phyloP scores from a whole-genome alignment of 2,888 invertebrate genomes.

The Trisateles emortualis region DNA sequence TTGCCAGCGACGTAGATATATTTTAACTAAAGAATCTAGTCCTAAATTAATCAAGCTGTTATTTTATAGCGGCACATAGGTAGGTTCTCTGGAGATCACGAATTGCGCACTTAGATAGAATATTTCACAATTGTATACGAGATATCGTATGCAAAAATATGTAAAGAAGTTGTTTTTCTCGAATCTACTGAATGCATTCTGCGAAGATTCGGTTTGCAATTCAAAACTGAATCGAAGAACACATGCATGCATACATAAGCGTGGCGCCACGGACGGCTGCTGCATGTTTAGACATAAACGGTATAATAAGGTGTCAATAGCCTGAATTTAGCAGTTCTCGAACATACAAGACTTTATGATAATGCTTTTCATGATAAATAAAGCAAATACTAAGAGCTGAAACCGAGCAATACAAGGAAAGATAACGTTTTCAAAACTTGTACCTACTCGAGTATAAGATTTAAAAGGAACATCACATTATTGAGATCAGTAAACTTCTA shows the following conservation, averaged over 20 bases:
- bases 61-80: too few relatives aligned
- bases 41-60: too few relatives aligned
- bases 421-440: too few relatives aligned
- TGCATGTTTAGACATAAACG: neutral
- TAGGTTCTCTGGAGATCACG: conserved; percentile 10
- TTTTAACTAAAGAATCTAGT: too few relatives aligned
- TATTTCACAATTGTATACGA: conserved; percentile 18
- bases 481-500: too few relatives aligned
- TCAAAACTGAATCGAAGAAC: neutral
- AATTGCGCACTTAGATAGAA: conserved; percentile 15
- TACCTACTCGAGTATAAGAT: too few relatives aligned
- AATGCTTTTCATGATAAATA: neutral
- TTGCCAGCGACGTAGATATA: too few relatives aligned
- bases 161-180: conserved; percentile 9
- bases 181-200: conserved; percentile 14
- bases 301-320: neutral
- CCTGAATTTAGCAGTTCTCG: neutral
- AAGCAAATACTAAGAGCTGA: neutral
- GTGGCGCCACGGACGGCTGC: neutral
- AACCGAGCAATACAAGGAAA: too few relatives aligned
- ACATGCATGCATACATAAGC: neutral
- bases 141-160: conserved; percentile 15
- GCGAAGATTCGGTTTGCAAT: neutral
- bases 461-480: too few relatives aligned
- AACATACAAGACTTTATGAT: neutral